Evolutionary conservation across 2,888 invertebrate species (phyloP).

Genomic region (Gryllus longicercus): DNA sequence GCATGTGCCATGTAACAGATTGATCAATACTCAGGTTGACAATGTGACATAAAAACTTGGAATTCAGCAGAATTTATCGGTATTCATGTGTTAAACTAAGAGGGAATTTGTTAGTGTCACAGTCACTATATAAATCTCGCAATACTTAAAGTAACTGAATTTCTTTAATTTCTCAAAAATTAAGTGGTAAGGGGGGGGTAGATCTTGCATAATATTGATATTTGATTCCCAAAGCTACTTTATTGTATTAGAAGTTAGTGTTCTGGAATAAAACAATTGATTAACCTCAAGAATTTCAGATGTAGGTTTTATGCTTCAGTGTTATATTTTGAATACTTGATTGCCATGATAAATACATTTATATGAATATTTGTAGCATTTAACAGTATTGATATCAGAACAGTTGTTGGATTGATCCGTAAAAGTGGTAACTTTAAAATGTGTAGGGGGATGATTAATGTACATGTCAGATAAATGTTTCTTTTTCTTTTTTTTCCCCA

Average conservation of each 20-base stretch:
- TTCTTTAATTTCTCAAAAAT: no score
- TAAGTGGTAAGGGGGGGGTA: no score
- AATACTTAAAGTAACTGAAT: no score
- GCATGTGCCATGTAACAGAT: not conserved
- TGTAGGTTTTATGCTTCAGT: conserved; percentile 5
- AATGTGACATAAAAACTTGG: not conserved
- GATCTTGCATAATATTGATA: not conserved
- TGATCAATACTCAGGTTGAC: not conserved
- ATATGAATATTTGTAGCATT: conserved; percentile 5
- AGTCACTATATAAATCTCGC: no score
- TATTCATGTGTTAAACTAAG: no score
- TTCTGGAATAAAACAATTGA: not conserved
- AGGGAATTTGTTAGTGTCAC: no score
- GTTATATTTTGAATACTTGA: not conserved
- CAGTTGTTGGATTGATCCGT: not conserved
- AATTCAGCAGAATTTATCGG: no score
- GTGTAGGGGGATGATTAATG: not conserved
- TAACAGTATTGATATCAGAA: not conserved
- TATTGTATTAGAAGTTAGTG: conserved; percentile 3
- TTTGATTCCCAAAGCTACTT: not conserved
- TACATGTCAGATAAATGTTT: not conserved
- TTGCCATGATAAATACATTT: not conserved
- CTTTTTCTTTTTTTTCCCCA: not conserved
- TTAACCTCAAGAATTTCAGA: not conserved
- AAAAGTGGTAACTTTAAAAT: not conserved